Evolutionary conservation across 2,888 invertebrate species (phyloP).

Genomic region (Cinara cedri): DNA sequence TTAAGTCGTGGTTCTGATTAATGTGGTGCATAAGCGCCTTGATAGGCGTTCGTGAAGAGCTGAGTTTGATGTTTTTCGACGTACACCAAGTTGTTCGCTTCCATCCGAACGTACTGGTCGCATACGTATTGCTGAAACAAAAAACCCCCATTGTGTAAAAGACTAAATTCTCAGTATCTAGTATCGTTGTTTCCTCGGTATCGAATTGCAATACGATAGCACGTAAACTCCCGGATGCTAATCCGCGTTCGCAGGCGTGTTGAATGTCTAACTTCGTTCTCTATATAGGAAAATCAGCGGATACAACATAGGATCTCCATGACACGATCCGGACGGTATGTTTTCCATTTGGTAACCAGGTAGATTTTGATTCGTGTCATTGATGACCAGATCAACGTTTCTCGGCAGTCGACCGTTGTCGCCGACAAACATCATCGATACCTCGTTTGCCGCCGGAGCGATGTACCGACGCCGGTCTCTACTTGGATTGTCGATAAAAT

Average conservation of each 20-base stretch:
- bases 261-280: slow-evolving; percentile 29
- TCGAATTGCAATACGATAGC: slow-evolving; percentile 43
- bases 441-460: background rate
- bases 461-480: background rate
- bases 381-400: background rate
- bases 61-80: slow-evolving; percentile 59
- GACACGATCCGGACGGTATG: background rate
- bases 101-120: slow-evolving; percentile 18
- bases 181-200: background rate
- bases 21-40: slow-evolving; percentile 55
- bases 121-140: slow-evolving; percentile 52
- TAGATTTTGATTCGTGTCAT: background rate
- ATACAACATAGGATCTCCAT: slow-evolving; percentile 47
- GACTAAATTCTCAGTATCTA: background rate
- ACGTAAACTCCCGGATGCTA: slow-evolving; percentile 24
- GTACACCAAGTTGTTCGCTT: slow-evolving; percentile 33
- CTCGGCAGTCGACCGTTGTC: background rate
- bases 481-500: background rate
- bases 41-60: slow-evolving; percentile 51
- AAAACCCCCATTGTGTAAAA: slow-evolving; percentile 43
- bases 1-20: no score
- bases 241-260: background rate
- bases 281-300: slow-evolving; percentile 43
- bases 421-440: background rate
- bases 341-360: background rate